Evolutionary conservation across 2,888 invertebrate species (phyloP), one percentile per base, ranked within the genome.

Genomic region (Rhagophthalmus giganteus): DNA sequence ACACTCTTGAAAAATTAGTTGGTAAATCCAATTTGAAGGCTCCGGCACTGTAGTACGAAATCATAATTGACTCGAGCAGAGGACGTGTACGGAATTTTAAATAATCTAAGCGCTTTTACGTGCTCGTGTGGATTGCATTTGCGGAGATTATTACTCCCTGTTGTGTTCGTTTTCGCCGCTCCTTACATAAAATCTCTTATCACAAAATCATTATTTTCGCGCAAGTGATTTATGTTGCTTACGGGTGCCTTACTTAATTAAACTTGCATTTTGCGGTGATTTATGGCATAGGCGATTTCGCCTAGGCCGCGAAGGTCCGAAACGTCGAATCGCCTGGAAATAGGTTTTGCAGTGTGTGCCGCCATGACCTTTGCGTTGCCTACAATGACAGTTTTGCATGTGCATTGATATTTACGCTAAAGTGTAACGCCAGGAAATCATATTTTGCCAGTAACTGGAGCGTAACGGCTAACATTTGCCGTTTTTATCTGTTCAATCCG

Each of bases 381-480:
- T 30, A 39, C 44, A 52, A 39, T 45, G 55, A 52, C 57, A 46
- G 46, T 46, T 54, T 53, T 53, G 45, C 46, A 49, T 56, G 56
- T 50, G 46, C 53, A 41, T 20, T 57, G 57, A 42, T 51, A 54
- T 57, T 57, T 52, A 57, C 47, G 57, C 38, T 50, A 32, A 15
- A 24, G 15, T 15, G 34, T 28, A 27, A 39, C 38, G 39, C 40
- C 54, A 37, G 46, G 51, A 47, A 50, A 45, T 45, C 25, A 52
- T 44, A 52, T 50, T 57, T 52, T 51, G 37, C 33, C n/a, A 32
- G 39, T 44, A 57, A 57, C 51, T 54, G 52, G 59, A 53, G 55
- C 59, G 52, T 34, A 42, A 51, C 59, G 52, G 24, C 41, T 59
- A 59, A 49, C 59, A 59, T 59, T 59, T 59, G 27, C 34, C 24